Conservation (phyloP, 2,113 vertebrate genomes). For the Pyxicephalus adspersus region DNA sequence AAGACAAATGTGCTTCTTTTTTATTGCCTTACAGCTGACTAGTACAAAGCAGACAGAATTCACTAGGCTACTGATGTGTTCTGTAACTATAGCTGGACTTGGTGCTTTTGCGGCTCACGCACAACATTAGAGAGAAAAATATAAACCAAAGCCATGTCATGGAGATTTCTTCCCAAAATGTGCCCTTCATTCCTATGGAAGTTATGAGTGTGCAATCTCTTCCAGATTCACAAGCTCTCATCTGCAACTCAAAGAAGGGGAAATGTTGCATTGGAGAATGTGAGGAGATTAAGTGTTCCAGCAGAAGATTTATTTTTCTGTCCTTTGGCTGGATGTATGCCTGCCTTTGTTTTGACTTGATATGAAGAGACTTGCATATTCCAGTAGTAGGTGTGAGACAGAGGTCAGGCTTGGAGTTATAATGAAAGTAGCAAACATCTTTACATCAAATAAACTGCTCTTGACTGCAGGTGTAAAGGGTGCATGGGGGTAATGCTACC, state of each 20-base stretch:
- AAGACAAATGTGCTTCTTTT: conserved; percentile 37
- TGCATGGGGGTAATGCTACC: too few species aligned
- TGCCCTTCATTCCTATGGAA: conserved; percentile 57
- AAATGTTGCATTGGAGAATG: conserved; percentile 58
- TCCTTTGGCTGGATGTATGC: conserved; percentile 64
- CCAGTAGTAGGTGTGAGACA: conserved; percentile 64
- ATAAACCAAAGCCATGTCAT: conserved; percentile 8
- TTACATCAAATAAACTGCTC: conserved; percentile 51
- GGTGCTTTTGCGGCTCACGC: conserved; percentile 1
- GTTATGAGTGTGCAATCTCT: conserved; percentile 64
- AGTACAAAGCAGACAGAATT: conserved; percentile 22
- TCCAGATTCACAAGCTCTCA: conserved; percentile 56
- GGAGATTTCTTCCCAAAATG: conserved; percentile 57
- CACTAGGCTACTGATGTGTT: conserved; percentile 31
- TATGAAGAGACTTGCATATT: conserved; percentile 54
- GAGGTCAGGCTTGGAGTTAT: conserved; percentile 59
- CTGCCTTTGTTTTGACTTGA: conserved; percentile 58
- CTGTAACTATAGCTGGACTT: conserved; percentile 16
- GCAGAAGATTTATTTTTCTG: conserved; percentile 60
- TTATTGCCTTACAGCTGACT: conserved; percentile 42
- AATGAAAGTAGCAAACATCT: conserved; percentile 59
- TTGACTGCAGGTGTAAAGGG: conserved; percentile 51
- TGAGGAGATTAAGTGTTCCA: conserved; percentile 60
- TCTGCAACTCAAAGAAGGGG: conserved; percentile 57
- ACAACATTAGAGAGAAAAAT: conserved; percentile 14